Percentiles rank a stretch among this genome's conserved stretches.
Evolutionary conservation across 2,113 vertebrate genomes (phyloP).

Genomic region (Pseudolaguvia tuberculata): DNA sequence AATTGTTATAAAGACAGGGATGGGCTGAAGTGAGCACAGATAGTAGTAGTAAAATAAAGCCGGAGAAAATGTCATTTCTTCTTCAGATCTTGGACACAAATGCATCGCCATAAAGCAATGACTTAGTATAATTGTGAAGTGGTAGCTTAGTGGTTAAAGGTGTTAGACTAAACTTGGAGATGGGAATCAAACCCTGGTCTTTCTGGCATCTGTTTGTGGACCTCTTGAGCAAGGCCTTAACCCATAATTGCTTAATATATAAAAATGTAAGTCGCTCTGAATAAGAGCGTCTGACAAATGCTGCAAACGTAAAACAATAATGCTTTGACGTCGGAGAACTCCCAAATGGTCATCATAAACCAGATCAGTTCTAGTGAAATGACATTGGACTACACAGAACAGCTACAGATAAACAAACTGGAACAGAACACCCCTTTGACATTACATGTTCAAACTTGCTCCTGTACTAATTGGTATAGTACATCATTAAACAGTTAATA

Average conservation of each 20-base stretch:
- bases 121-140: constrained; percentile 39
- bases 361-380: constrained; percentile 45
- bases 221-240: too few relatives aligned
- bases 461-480: background rate
- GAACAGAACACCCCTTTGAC: background rate
- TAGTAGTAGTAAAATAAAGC: background rate
- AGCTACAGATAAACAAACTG: background rate
- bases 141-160: too few relatives aligned
- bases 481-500: background rate
- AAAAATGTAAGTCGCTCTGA: too few relatives aligned
- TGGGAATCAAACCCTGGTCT: too few relatives aligned
- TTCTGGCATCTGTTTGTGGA: too few relatives aligned
- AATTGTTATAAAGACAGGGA: too few relatives aligned
- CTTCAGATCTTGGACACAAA: background rate
- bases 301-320: too few relatives aligned
- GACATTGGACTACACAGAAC: background rate
- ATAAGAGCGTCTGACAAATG: too few relatives aligned
- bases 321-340: constrained; percentile 26
- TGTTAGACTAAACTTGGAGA: too few relatives aligned
- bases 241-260: too few relatives aligned
- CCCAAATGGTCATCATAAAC: constrained; percentile 62
- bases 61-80: background rate
- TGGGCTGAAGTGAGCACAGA: background rate
- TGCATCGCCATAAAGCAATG: constrained; percentile 9
- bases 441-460: background rate